Conservation (phyloP, 1,140 invertebrate species). For the Charaxes varanes region DNA sequence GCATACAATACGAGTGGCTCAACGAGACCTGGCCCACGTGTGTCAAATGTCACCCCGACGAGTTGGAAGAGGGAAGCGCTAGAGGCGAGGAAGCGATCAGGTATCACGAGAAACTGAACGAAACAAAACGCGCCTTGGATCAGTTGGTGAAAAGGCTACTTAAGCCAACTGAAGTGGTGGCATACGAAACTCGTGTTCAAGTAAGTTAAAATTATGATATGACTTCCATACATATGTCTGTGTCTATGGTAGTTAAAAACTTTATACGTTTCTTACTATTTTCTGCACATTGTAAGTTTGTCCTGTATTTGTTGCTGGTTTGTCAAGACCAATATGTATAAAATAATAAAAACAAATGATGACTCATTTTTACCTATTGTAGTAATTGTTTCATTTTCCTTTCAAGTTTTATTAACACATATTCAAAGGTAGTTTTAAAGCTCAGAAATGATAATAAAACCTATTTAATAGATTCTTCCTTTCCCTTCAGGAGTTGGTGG, state of each 20-base stretch:
- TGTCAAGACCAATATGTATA: no score
- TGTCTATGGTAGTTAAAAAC: no score
- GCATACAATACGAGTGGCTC: conserved; percentile 95
- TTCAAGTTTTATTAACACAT: no score
- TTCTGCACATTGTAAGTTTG: no score
- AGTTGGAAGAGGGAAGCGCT: conserved; percentile 35
- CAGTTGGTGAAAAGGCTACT: conserved; percentile 82
- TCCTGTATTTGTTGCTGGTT: no score
- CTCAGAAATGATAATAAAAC: neutral
- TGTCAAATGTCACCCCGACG: conserved; percentile 49
- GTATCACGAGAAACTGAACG: conserved; percentile 76
- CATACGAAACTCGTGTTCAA: conserved; percentile 81
- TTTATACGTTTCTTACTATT: neutral
- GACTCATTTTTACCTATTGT: no score
- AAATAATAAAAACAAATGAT: no score
- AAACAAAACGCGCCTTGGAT: conserved; percentile 82
- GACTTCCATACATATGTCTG: neutral
- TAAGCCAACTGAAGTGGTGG: conserved; percentile 80
- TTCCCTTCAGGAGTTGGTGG: conserved; percentile 76
- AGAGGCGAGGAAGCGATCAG: conserved; percentile 21
- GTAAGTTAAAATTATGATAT: conserved; percentile 50
- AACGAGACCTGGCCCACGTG: conserved; percentile 78
- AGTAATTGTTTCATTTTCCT: no score
- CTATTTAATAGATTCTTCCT: neutral
- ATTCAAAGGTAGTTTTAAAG: no score